phyloP scores from a whole-genome alignment of 2,888 invertebrate species.

The Rugalucina vietnamica region DNA sequence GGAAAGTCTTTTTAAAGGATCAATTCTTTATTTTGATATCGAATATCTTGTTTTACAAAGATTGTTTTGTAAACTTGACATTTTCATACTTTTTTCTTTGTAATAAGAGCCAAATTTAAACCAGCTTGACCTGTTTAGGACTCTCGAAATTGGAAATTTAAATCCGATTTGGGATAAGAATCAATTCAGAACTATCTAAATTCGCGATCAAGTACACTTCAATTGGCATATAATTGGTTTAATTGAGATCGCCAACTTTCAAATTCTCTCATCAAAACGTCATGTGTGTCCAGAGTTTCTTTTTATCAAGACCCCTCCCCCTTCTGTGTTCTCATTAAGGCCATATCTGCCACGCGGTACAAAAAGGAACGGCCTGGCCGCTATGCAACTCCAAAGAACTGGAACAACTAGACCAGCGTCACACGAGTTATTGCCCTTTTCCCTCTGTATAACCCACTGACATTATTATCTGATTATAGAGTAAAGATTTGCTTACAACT shows the following conservation, averaged over 20 bases:
- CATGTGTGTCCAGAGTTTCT: too few relatives aligned
- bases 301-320: background rate
- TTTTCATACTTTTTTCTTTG: too few relatives aligned
- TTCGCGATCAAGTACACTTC: background rate
- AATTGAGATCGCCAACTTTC: too few relatives aligned
- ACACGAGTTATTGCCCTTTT: too few relatives aligned
- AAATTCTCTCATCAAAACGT: too few relatives aligned
- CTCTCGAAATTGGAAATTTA: background rate
- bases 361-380: background rate
- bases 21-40: too few relatives aligned
- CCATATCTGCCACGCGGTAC: background rate
- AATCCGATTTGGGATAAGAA: background rate
- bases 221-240: background rate
- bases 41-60: background rate
- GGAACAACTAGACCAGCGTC: too few relatives aligned
- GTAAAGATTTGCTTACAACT: too few relatives aligned
- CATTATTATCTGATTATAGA: too few relatives aligned
- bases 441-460: too few relatives aligned
- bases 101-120: too few relatives aligned
- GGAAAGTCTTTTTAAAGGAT: too few relatives aligned
- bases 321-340: background rate
- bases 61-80: background rate
- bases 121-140: background rate
- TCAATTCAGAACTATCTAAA: background rate
- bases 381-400: background rate